A percentile compares a stretch with the other conserved stretches of the same genome.
These are phyloP conservation scores for Hoplostethus mediterraneus DNA, from an alignment of 2,797 vertebrate genomes.

Conservation along the genomic window DNA sequence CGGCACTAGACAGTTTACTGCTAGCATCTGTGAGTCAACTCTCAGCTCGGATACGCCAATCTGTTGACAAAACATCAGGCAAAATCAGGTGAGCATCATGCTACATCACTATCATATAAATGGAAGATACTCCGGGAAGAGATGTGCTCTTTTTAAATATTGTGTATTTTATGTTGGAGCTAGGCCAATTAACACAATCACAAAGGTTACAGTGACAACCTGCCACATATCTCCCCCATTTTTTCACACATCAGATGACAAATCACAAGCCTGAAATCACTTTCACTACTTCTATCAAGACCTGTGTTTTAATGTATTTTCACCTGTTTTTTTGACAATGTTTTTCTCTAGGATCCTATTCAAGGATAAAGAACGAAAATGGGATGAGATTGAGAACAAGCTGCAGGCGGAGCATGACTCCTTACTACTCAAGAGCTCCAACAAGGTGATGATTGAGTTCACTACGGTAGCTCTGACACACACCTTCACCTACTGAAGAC, in stretches of 20 bases:
- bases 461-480: not conserved
- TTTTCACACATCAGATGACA: slow-evolving; percentile 26
- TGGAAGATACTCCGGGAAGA: not conserved
- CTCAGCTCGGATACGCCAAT: slow-evolving; percentile 93
- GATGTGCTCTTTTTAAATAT: not conserved
- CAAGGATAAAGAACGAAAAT: slow-evolving; percentile 96
- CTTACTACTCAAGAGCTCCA: slow-evolving; percentile 94
- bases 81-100: slow-evolving; percentile 90
- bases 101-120: not conserved
- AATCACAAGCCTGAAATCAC: slow-evolving; percentile 27
- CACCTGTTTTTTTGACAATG: slow-evolving; percentile 54
- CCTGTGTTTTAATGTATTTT: slow-evolving; percentile 36
- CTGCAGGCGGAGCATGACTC: slow-evolving; percentile 93
- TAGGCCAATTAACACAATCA: slow-evolving; percentile 31
- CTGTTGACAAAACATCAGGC: slow-evolving; percentile 94
- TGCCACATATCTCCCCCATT: slow-evolving; percentile 18
- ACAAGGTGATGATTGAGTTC: slow-evolving; percentile 86
- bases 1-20: slow-evolving; percentile 91
- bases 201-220: slow-evolving; percentile 38
- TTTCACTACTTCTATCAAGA: slow-evolving; percentile 13
- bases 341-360: slow-evolving; percentile 91
- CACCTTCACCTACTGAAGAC: not conserved
- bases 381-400: slow-evolving; percentile 96
- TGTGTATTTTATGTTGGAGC: not conserved
- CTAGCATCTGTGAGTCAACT: slow-evolving; percentile 95